These are phyloP conservation scores for Arenaria interpres DNA, from an alignment of 2,113 vertebrate genomes.

Conservation along the genomic window DNA sequence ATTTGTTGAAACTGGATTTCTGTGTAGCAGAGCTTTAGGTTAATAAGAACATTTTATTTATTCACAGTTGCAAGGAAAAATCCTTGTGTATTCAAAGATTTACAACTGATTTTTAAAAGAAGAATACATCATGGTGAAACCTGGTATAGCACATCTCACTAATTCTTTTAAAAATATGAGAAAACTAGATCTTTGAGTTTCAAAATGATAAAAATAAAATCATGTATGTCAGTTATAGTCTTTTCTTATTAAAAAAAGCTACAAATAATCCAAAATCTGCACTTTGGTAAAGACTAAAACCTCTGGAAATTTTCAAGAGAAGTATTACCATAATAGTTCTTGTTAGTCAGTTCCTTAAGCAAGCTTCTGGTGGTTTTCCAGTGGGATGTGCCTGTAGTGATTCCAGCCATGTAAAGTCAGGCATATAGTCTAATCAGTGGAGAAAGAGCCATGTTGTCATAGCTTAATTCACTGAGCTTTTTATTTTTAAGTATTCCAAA, in stretches of 20 bases:
- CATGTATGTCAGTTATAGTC: accelerated
- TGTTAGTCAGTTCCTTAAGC: not conserved
- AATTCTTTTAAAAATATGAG: not conserved
- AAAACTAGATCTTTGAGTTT: not conserved
- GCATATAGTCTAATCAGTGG: not conserved
- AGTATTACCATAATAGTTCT: not conserved
- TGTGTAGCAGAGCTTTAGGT: not conserved
- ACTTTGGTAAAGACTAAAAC: not conserved
- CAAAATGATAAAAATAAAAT: not conserved
- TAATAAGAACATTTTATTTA: not conserved
- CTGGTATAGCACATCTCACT: not conserved
- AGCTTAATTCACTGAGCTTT: not conserved
- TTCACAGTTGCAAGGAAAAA: not conserved
- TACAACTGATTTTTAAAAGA: not conserved
- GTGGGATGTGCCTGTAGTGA: not conserved
- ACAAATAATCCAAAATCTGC: not conserved
- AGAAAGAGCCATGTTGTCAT: not conserved
- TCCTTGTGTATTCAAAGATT: not conserved
- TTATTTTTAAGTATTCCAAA: not conserved
- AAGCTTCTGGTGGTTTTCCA: not conserved
- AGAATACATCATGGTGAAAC: not conserved
- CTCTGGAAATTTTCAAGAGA: not conserved
- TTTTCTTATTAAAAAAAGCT: not conserved
- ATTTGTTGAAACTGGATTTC: not conserved
- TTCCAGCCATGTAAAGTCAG: not conserved